phyloP scores from a whole-genome alignment of 2,113 vertebrate genomes.

The Rafetus swinhoei region DNA sequence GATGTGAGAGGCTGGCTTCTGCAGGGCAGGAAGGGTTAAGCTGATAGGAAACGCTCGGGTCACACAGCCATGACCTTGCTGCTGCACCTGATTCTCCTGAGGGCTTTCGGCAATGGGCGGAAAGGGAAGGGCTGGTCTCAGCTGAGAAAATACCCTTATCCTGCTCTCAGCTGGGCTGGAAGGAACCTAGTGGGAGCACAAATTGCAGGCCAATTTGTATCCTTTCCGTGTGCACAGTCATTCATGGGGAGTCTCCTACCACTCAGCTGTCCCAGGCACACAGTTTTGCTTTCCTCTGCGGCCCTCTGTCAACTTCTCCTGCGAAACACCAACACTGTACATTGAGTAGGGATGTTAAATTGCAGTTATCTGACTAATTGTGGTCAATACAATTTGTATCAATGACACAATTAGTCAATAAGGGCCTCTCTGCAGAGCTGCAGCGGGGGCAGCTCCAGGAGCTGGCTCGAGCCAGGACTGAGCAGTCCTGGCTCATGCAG shows the following conservation, averaged over 20 bases:
- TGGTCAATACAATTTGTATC: no score
- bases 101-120: conserved; percentile 37
- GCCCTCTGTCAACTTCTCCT: background rate
- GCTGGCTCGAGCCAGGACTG: no score
- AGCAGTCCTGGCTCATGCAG: no score
- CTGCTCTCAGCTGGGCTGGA: conserved; percentile 31
- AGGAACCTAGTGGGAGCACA: background rate
- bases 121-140: conserved; percentile 68
- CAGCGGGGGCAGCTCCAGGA: no score
- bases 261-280: background rate
- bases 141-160: conserved; percentile 66
- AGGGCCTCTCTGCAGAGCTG: no score
- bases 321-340: background rate
- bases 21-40: conserved; percentile 45
- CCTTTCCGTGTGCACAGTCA: background rate
- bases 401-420: no score
- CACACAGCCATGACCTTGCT: background rate
- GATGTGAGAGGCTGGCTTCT: background rate
- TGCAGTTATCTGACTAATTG: no score
- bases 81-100: conserved; percentile 66
- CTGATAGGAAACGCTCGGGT: conserved; percentile 13
- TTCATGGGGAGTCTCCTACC: background rate
- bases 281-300: background rate
- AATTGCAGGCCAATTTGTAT: background rate
- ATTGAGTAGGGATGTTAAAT: background rate